A percentile compares a stretch with the other conserved stretches of the same genome.
Conservation (phyloP, 1,140 invertebrate species). For the Danaus melanippus region DNA sequence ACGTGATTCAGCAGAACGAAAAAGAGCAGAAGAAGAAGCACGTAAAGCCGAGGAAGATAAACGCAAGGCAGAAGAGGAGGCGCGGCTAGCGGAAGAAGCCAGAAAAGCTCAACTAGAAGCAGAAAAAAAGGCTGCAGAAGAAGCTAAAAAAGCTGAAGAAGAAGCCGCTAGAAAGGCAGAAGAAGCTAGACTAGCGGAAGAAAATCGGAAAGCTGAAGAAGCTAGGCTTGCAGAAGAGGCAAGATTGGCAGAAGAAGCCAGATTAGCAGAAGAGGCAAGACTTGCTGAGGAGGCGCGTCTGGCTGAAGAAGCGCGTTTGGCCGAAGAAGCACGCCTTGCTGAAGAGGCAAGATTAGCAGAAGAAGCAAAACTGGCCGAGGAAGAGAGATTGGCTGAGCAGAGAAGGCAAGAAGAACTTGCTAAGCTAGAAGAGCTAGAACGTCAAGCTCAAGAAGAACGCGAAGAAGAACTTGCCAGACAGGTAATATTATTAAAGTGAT, state of each 20-base stretch:
- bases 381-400: slow-evolving; percentile 74
- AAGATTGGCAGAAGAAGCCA: slow-evolving; percentile 71
- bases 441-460: slow-evolving; percentile 73
- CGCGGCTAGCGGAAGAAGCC: slow-evolving; percentile 67
- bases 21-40: slow-evolving; percentile 42
- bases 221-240: slow-evolving; percentile 72
- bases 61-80: slow-evolving; percentile 66
- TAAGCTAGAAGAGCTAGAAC: slow-evolving; percentile 69
- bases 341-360: slow-evolving; percentile 50
- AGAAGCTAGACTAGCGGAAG: slow-evolving; percentile 42
- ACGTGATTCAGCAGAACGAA: slow-evolving; percentile 37
- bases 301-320: slow-evolving; percentile 61
- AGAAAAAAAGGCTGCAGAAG: slow-evolving; percentile 54
- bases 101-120: slow-evolving; percentile 61
- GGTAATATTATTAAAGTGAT: slow-evolving; percentile 28
- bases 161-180: slow-evolving; percentile 68
- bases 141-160: slow-evolving; percentile 64
- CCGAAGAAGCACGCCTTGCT: slow-evolving; percentile 65
- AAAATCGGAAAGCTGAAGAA: slow-evolving; percentile 68
- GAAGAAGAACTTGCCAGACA: slow-evolving; percentile 75
- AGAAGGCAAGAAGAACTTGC: slow-evolving; percentile 71
- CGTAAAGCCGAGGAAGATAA: slow-evolving; percentile 32
- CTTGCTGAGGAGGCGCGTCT: slow-evolving; percentile 68
- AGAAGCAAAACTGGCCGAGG: slow-evolving; percentile 34
- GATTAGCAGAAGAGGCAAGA: slow-evolving; percentile 56